These are phyloP conservation scores for Dreissena polymorpha DNA, from an alignment of 1,140 invertebrate genomes.

Conservation along the genomic window DNA sequence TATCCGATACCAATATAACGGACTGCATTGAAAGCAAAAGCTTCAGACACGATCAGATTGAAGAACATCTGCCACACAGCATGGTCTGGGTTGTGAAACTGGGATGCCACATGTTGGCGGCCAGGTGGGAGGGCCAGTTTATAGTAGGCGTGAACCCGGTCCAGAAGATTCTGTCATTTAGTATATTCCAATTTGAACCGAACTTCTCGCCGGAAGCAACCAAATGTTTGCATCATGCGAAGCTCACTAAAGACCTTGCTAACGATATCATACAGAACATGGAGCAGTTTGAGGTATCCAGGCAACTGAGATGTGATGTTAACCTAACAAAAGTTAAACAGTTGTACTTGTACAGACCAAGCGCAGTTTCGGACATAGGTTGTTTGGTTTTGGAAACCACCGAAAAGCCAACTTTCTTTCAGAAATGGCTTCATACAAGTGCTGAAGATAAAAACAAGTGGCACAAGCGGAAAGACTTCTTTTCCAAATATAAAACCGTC, in stretches of 20 bases:
- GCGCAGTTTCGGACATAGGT: conserved; percentile 26
- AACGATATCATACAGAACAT: conserved; percentile 46
- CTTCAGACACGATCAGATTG: conserved; percentile 24
- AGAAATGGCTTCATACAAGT: conserved; percentile 54
- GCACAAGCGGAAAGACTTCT: conserved; percentile 24
- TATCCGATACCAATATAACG: neutral
- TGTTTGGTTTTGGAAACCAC: conserved; percentile 17
- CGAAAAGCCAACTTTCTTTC: conserved; percentile 28
- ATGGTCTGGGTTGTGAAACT: conserved; percentile 39
- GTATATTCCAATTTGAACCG: conserved; percentile 43
- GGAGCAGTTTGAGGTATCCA: conserved; percentile 52
- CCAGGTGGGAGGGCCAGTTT: conserved; percentile 51
- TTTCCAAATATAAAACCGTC: neutral
- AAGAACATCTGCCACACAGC: conserved; percentile 51
- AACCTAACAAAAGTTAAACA: conserved; percentile 30
- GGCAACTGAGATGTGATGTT: conserved; percentile 42
- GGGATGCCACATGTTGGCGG: conserved; percentile 9
- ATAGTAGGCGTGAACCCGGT: conserved; percentile 43
- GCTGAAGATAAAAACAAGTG: conserved; percentile 54
- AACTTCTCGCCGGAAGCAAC: conserved; percentile 34
- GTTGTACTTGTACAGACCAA: conserved; percentile 29
- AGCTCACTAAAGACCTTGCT: conserved; percentile 44
- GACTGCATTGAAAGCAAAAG: conserved; percentile 10
- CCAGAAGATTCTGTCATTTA: conserved; percentile 13
- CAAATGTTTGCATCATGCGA: conserved; percentile 40